Evolutionary conservation across 2,888 invertebrate species (phyloP).

Genomic region (Ochlodes sylvanus): DNA sequence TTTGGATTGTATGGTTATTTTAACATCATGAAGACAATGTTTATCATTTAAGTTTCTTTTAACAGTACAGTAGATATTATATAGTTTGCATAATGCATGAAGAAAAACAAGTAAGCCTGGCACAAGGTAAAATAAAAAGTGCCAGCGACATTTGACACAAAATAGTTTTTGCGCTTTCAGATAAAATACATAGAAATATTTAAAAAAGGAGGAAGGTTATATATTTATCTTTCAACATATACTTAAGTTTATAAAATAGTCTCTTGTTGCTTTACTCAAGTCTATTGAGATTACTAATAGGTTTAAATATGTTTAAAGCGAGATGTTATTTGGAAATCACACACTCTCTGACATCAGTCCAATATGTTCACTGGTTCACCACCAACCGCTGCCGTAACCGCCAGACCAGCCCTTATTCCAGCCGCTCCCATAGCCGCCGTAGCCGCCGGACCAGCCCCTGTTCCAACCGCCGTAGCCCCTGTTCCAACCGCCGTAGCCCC

Average conservation of each 20-base stretch:
- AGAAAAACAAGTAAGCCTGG: background rate
- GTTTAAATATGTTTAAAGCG: background rate
- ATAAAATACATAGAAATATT: too few species aligned
- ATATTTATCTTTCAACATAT: too few species aligned
- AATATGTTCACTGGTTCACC: slow-evolving; percentile 13
- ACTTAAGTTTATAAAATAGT: too few species aligned
- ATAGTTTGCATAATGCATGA: background rate
- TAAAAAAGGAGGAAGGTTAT: too few species aligned
- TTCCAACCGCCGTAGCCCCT: slow-evolving; percentile 32
- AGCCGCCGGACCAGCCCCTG: slow-evolving; percentile 28
- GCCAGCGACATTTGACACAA: background rate
- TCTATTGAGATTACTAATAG: too few species aligned
- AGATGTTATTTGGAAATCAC: background rate
- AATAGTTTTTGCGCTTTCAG: background rate
- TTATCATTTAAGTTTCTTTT: background rate
- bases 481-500: slow-evolving; percentile 23
- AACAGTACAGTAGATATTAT: background rate
- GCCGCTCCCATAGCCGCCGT: slow-evolving; percentile 13
- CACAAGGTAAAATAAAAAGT: background rate
- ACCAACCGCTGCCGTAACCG: slow-evolving; percentile 29
- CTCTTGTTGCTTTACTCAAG: too few species aligned
- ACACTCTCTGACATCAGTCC: background rate
- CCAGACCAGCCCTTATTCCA: background rate
- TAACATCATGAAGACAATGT: too few species aligned
- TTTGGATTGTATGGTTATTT: too few species aligned